These are phyloP conservation scores for Metopolophium dirhodum DNA, from an alignment of 1,140 invertebrate species.

Conservation along the genomic window DNA sequence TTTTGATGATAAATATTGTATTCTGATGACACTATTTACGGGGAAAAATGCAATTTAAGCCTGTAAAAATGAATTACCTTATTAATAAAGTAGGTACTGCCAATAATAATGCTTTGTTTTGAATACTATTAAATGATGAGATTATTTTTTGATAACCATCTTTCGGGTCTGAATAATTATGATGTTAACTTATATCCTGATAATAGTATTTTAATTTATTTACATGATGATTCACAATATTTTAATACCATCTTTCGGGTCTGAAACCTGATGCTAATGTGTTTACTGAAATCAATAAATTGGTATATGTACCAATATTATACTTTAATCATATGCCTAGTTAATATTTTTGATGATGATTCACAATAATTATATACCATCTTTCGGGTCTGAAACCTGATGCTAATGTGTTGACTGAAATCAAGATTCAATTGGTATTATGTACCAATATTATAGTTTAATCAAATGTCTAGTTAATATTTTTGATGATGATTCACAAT, in stretches of 20 bases:
- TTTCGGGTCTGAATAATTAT: too few relatives aligned
- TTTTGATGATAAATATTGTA: background rate
- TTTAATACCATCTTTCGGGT: conserved; percentile 50
- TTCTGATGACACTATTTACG: background rate
- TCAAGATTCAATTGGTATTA: background rate
- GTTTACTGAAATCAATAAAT: background rate
- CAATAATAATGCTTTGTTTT: background rate
- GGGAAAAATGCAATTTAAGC: background rate
- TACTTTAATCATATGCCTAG: too few relatives aligned
- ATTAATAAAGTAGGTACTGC: background rate
- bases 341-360: background rate
- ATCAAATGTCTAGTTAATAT: too few relatives aligned
- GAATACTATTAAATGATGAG: background rate
- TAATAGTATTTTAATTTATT: background rate
- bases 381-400: conserved; percentile 55
- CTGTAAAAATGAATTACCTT: background rate
- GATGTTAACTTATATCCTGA: background rate
- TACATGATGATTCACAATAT: background rate
- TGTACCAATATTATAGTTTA: too few relatives aligned
- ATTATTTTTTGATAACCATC: background rate
- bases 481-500: too few relatives aligned
- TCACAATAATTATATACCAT: background rate
- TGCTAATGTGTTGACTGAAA: background rate
- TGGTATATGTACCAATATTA: background rate
- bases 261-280: conserved; percentile 51